Conservation (phyloP, 2,888 invertebrate species). For the Pharmacophagus antenor region DNA sequence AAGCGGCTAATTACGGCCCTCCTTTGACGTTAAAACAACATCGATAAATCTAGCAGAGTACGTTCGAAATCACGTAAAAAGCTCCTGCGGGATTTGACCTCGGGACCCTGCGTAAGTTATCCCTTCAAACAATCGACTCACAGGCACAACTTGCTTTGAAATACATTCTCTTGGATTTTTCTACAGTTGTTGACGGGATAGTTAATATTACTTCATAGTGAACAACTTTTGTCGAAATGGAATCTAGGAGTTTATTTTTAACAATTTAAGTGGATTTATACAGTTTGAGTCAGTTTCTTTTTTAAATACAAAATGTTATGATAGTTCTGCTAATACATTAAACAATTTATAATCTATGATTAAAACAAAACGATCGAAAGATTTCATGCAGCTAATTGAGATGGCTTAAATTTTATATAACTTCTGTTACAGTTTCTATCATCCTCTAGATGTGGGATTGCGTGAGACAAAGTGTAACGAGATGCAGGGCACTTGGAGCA, state of each 20-base stretch:
- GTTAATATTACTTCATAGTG: slow-evolving; percentile 22
- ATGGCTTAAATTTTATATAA: neutral
- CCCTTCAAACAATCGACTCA: slow-evolving; percentile 22
- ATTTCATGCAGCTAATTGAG: neutral
- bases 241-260: slow-evolving; percentile 5
- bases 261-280: neutral
- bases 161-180: slow-evolving; percentile 10
- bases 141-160: slow-evolving; percentile 31
- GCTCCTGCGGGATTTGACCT: slow-evolving; percentile 50
- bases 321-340: too few relatives aligned
- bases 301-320: neutral
- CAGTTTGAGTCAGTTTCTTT: neutral
- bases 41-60: slow-evolving; percentile 54
- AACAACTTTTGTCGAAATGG: slow-evolving; percentile 9
- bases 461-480: slow-evolving; percentile 18
- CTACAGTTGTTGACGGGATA: slow-evolving; percentile 7
- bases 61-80: slow-evolving; percentile 52
- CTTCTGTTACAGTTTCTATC: neutral
- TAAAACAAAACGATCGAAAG: neutral
- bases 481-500: slow-evolving; percentile 32
- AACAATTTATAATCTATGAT: neutral
- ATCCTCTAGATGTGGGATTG: neutral
- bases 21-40: slow-evolving; percentile 49
- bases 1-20: slow-evolving; percentile 64
- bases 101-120: slow-evolving; percentile 40